Evolutionary conservation across 2,888 invertebrate species (phyloP).

Genomic region (Drosophila macrospina): DNA sequence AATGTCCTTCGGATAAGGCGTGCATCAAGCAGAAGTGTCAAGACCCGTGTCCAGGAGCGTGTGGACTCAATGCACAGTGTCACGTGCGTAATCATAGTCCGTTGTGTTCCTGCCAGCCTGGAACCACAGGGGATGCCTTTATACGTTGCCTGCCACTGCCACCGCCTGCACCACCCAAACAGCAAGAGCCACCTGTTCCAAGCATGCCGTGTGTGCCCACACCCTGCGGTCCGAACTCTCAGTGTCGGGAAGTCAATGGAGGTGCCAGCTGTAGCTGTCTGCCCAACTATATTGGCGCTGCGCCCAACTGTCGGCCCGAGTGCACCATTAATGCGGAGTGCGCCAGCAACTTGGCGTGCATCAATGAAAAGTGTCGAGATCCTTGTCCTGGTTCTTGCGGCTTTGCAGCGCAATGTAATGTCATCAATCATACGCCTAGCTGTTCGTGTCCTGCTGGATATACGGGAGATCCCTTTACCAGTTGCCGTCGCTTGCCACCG

Average conservation of each 20-base stretch:
- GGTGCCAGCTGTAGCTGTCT: conserved; percentile 91
- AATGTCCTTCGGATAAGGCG: conserved; percentile 91
- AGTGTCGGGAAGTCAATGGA: conserved; percentile 89
- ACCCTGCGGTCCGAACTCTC: conserved; percentile 92
- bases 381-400: conserved; percentile 93
- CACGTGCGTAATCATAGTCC: conserved; percentile 93
- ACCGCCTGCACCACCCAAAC: conserved; percentile 82
- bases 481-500: conserved; percentile 88
- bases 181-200: conserved; percentile 34
- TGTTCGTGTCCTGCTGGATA: conserved; percentile 91
- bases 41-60: conserved; percentile 92
- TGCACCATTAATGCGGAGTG: conserved; percentile 92
- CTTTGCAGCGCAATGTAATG: conserved; percentile 89
- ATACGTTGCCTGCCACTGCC: conserved; percentile 88
- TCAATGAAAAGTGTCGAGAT: conserved; percentile 90
- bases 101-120: conserved; percentile 90
- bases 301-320: conserved; percentile 92
- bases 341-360: conserved; percentile 89
- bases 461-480: conserved; percentile 91
- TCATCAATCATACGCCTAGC: conserved; percentile 91
- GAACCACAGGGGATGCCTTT: conserved; percentile 92
- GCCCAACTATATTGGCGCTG: conserved; percentile 90
- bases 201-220: conserved; percentile 90
- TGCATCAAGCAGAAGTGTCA: conserved; percentile 92
- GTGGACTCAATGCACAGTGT: conserved; percentile 92